These are phyloP conservation scores for Theristicus caerulescens DNA, from an alignment of 2,113 vertebrate species.

Conservation along the genomic window DNA sequence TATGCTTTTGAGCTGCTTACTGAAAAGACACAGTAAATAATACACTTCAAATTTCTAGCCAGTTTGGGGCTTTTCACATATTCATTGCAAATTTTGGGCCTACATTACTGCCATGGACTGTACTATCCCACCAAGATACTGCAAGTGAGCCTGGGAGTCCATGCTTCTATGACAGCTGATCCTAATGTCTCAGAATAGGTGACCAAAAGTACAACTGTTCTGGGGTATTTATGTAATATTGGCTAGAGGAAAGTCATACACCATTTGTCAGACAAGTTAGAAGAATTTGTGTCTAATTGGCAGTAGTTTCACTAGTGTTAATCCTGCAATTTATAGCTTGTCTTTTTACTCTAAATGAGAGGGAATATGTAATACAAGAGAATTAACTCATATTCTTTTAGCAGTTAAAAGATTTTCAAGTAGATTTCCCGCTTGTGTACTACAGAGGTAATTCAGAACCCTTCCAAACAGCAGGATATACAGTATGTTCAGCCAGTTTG, in stretches of 20 bases:
- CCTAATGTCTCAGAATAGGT: not conserved
- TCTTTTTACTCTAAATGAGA: not conserved
- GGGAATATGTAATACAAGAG: not conserved
- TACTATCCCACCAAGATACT: not conserved
- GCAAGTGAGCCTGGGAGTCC: not conserved
- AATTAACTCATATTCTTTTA: not conserved
- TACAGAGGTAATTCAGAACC: not conserved
- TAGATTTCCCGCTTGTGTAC: rapidly evolving
- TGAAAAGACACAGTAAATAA: not conserved
- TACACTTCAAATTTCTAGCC: not conserved
- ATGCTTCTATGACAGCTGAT: not conserved
- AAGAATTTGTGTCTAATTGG: not conserved
- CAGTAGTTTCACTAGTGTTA: not conserved
- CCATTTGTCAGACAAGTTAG: not conserved
- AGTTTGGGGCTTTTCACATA: not conserved
- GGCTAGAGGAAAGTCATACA: not conserved
- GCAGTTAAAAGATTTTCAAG: not conserved
- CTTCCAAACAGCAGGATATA: not conserved
- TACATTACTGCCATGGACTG: not conserved
- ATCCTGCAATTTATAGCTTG: not conserved
- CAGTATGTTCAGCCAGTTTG: not conserved
- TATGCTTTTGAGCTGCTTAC: not conserved
- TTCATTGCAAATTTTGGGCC: not conserved
- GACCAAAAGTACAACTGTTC: not conserved
- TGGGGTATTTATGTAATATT: not conserved